Percentiles rank a stretch among this genome's conserved stretches.
Conservation (phyloP, 2,888 invertebrate species). For the Lycocerus yunnanus region DNA sequence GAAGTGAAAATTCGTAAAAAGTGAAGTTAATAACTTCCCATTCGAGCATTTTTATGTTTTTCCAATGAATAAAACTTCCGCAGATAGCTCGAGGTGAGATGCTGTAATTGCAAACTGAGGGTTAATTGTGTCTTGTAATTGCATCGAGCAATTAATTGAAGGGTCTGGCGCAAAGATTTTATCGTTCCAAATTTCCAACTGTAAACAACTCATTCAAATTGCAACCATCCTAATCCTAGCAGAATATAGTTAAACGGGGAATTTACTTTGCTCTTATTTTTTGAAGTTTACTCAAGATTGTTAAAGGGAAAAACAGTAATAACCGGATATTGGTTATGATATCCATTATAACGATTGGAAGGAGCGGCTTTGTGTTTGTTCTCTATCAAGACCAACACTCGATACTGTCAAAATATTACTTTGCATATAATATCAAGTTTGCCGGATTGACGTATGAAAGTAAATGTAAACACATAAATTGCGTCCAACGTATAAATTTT, state of each 20-base stretch:
- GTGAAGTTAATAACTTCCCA: neutral
- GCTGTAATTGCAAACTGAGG: constrained; percentile 34
- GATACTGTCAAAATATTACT: constrained; percentile 41
- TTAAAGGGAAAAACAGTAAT: neutral
- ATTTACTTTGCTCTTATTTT: neutral
- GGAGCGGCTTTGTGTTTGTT: constrained; percentile 41
- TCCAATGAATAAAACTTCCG: constrained; percentile 17
- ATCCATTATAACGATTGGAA: constrained; percentile 44
- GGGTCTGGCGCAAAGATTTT: constrained; percentile 33
- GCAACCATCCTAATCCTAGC: neutral
- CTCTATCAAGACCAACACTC: constrained; percentile 37
- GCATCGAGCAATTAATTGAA: constrained; percentile 36
- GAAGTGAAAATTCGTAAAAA: neutral
- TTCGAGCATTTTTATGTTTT: neutral
- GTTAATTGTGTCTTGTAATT: constrained; percentile 38
- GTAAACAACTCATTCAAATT: constrained; percentile 33
- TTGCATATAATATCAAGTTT: constrained; percentile 29
- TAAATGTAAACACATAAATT: constrained; percentile 16
- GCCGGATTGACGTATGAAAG: constrained; percentile 13
- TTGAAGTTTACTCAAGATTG: neutral
- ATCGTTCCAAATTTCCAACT: constrained; percentile 28
- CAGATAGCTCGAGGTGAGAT: constrained; percentile 28
- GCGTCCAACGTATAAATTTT: neutral
- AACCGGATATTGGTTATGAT: constrained; percentile 5
- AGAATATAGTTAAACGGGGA: neutral